Evolutionary conservation across 53 echinoderm and acorn worm genomes (phyloP), one percentile per base, ranked within the genome.

Genomic region (Paelopatides confundens): DNA sequence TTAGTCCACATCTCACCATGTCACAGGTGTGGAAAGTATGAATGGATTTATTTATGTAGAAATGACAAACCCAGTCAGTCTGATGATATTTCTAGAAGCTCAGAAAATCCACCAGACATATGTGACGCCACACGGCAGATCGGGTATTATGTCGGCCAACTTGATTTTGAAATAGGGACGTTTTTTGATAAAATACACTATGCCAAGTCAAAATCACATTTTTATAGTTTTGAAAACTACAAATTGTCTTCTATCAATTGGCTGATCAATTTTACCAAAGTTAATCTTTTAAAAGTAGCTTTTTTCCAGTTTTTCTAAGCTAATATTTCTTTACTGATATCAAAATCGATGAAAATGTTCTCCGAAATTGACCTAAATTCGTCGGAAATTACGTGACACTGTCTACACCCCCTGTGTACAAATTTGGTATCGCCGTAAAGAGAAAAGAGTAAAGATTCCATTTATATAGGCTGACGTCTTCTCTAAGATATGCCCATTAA

Each of bases 121-220:
- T 40, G 63, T 63, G 63, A 63, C 63, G 63, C 14, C 0, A 8
- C 14, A 8, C 63, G 63, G 63, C 63, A 63, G 63, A 63, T 63
- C 63, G 63, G 63, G 63, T 63, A 63, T 63, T 63, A 63, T 63
- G 63, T 63, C 63, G 63, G 63, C 63, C 63, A 8, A 15, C 17
- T 11, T 7, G 63, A 12, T 11, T 0, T 63, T 7, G 63, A 23
- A 15, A 8, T 63, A 63, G 5, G 14, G 63, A 15, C 17, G 10
- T 8, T 63, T 63, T 23, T 63, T 63, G 63, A 11, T 15, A 9
- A 63, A 63, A 63, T 11, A 15, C 14, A 15, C 63, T 7, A 11
- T 26, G 10, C 7, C 6, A 7, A 15, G 63, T 63, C 63, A 63
- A 63, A 63, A 63, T 63, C 6, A 15, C 10, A 15, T 63, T 63